Conservation (phyloP, 1,140 invertebrate genomes). For the Drosophila sturtevanti region DNA sequence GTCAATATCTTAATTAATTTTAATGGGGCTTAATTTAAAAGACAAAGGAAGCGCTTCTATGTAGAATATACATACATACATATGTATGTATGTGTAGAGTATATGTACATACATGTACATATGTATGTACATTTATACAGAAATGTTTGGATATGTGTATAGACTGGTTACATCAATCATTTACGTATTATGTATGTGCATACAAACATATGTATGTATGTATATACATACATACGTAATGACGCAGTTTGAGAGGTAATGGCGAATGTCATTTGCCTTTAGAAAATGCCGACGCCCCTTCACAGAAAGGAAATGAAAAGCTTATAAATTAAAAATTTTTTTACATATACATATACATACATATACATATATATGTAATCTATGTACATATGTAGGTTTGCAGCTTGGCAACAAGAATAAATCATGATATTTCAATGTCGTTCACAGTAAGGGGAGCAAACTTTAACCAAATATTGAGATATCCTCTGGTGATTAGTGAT, state of each 20-base stretch:
- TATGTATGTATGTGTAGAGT: background rate
- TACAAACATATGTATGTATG: no score
- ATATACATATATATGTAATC: no score
- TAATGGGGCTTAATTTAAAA: conserved; percentile 58
- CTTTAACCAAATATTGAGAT: no score
- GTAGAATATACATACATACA: background rate
- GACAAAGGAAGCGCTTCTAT: conserved; percentile 27
- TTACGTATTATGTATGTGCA: background rate
- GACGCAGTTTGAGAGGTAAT: no score
- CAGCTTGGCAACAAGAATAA: no score
- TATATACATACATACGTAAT: background rate
- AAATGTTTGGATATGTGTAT: conserved; percentile 6
- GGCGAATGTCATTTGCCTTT: background rate
- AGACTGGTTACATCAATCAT: conserved; percentile 6
- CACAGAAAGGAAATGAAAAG: background rate
- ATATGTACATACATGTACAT: conserved; percentile 8
- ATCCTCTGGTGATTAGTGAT: no score
- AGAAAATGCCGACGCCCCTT: background rate
- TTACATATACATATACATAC: no score
- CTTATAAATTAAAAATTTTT: no score
- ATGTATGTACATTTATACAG: conserved; percentile 9
- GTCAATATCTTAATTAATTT: conserved; percentile 62
- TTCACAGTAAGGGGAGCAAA: no score
- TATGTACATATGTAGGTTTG: no score
- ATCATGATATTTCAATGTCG: no score